Evolutionary conservation across 1,140 invertebrate species (phyloP).

Genomic region (Apis laboriosa): DNA sequence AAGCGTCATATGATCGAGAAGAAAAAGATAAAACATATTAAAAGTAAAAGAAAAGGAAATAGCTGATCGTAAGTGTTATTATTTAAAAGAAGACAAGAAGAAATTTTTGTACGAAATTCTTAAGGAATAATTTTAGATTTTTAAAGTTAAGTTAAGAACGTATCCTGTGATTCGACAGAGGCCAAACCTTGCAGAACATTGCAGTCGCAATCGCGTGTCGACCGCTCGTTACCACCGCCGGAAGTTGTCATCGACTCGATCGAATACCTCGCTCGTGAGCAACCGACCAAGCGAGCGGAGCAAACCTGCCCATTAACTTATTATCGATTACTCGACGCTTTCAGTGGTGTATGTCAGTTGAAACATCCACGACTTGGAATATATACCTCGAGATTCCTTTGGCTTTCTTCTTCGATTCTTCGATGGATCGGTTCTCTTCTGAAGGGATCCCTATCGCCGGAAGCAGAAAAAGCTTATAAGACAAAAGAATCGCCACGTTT

Average conservation of each 20-base stretch:
- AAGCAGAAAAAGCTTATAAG: constrained; percentile 1
- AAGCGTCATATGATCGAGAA: neutral
- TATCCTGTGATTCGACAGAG: constrained; percentile 12
- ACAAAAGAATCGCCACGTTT: neutral
- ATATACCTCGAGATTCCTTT: neutral
- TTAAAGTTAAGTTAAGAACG: neutral
- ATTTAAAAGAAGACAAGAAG: neutral
- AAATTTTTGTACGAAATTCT: neutral
- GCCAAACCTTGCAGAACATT: constrained; percentile 27
- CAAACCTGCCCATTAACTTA: constrained; percentile 66
- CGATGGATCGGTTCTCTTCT: neutral
- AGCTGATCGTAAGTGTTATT: too few species aligned
- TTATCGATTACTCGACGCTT: constrained; percentile 67
- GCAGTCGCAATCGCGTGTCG: constrained; percentile 61
- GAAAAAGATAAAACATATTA: neutral
- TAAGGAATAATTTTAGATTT: too few species aligned
- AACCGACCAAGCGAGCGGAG: constrained; percentile 13
- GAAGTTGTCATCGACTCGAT: constrained; percentile 63
- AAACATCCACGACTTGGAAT: too few species aligned
- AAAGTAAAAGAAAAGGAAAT: too few species aligned
- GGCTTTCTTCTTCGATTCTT: neutral
- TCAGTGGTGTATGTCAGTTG: neutral
- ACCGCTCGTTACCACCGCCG: constrained; percentile 57
- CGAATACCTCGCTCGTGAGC: constrained; percentile 48
- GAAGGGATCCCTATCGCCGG: neutral